These are phyloP conservation scores for Arothron firmamentum DNA, from an alignment of 2,113 vertebrate species.

Conservation along the genomic window DNA sequence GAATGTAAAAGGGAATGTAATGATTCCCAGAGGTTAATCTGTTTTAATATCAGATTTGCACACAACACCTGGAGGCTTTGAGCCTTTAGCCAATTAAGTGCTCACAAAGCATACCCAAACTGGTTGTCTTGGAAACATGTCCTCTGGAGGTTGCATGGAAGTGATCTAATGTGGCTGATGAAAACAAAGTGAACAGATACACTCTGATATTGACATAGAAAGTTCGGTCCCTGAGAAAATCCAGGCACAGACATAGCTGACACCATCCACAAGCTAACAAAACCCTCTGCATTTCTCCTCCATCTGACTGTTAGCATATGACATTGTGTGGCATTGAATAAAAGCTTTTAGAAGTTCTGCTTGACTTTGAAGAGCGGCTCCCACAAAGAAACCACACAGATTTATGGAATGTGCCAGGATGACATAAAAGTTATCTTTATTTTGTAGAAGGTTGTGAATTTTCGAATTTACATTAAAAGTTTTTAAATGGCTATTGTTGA, in stretches of 20 bases:
- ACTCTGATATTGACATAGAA: background rate
- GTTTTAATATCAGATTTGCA: background rate
- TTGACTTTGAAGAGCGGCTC: constrained; percentile 17
- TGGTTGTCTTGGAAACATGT: background rate
- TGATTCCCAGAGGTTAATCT: background rate
- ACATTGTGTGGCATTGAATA: constrained; percentile 12
- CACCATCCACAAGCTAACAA: background rate
- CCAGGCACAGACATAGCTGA: background rate
- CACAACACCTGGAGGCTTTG: background rate
- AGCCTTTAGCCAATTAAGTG: background rate
- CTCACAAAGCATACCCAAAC: background rate
- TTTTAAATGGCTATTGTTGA: background rate
- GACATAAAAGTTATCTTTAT: constrained; percentile 2
- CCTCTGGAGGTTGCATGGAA: background rate
- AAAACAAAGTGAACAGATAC: background rate
- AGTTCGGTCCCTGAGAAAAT: background rate
- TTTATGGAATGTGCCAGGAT: constrained; percentile 2
- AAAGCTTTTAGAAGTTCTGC: constrained; percentile 24
- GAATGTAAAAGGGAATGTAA: background rate
- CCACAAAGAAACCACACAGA: constrained; percentile 12
- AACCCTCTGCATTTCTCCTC: background rate
- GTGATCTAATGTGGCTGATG: background rate
- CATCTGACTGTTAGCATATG: constrained; percentile 1
- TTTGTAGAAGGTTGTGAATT: background rate
- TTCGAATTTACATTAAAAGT: constrained; percentile 1